phyloP scores from a whole-genome alignment of 2,797 vertebrate species.

The Sebastiscus albofasciatus region DNA sequence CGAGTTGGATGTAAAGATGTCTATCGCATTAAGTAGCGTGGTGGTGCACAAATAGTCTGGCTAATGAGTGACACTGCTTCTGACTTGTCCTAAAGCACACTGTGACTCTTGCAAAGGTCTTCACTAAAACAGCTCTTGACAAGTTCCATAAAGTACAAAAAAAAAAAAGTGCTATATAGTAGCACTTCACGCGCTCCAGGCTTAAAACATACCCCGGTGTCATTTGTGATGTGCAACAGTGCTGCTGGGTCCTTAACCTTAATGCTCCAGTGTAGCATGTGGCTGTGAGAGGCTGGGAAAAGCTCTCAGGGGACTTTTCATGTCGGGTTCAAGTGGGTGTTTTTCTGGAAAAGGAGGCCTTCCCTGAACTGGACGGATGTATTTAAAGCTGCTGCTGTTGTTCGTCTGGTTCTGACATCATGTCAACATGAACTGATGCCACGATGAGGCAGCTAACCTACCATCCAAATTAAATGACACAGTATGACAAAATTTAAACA shows the following conservation, averaged over 20 bases:
- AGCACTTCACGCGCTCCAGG: conserved; percentile 24
- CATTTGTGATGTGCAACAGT: conserved; percentile 11
- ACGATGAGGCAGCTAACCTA: not conserved
- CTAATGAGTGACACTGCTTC: not conserved
- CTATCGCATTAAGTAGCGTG: not conserved
- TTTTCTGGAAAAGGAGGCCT: not conserved
- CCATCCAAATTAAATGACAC: not conserved
- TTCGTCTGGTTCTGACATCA: not conserved
- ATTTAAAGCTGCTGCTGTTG: not conserved
- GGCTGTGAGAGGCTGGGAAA: conserved; percentile 4
- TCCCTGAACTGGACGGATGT: not conserved
- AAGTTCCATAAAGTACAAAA: not conserved
- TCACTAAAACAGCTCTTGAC: not conserved
- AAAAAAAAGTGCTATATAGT: not conserved
- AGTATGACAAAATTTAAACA: not conserved
- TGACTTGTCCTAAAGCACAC: conserved; percentile 25
- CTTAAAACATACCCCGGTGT: not conserved
- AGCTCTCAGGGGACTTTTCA: conserved; percentile 1
- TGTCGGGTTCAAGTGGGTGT: conserved; percentile 5
- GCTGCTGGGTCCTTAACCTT: conserved; percentile 43
- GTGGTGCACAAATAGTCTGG: not conserved
- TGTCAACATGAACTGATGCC: not conserved
- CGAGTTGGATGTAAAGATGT: not conserved
- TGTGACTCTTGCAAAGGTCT: conserved; percentile 25
- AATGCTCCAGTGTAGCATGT: not conserved